These are phyloP conservation scores for Drosophila albomicans DNA, from an alignment of 1,140 invertebrate species.

Conservation along the genomic window DNA sequence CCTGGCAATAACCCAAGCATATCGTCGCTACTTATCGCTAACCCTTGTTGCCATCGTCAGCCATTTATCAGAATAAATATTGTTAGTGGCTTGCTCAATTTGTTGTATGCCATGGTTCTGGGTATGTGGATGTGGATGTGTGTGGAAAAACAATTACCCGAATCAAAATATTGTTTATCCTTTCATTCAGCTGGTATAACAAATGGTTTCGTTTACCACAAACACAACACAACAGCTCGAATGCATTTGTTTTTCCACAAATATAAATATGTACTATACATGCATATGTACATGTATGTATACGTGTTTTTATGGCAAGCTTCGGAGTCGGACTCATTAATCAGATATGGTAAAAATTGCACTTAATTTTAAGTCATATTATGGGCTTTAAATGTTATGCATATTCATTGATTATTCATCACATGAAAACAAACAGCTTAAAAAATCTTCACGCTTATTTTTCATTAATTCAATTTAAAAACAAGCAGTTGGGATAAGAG, in stretches of 20 bases:
- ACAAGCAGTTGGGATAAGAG: no score
- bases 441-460: no score
- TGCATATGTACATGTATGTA: no score
- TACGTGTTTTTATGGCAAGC: no score
- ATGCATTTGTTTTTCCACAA: not conserved
- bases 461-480: no score
- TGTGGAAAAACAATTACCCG: slow-evolving; percentile 6
- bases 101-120: not conserved
- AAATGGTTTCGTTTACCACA: slow-evolving; percentile 1
- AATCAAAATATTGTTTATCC: slow-evolving; percentile 3
- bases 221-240: not conserved
- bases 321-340: no score
- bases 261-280: not conserved
- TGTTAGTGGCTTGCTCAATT: not conserved
- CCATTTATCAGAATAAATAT: slow-evolving; percentile 11
- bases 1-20: not conserved
- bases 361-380: no score
- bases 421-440: no score
- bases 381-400: no score
- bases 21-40: not conserved
- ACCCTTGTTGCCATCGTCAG: not conserved
- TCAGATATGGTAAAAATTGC: no score
- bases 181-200: not conserved
- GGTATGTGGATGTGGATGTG: not conserved
- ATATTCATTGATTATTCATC: no score